These are phyloP conservation scores for Dolichallabes microphthalmus DNA, from an alignment of 2,113 vertebrate species.

Conservation along the genomic window DNA sequence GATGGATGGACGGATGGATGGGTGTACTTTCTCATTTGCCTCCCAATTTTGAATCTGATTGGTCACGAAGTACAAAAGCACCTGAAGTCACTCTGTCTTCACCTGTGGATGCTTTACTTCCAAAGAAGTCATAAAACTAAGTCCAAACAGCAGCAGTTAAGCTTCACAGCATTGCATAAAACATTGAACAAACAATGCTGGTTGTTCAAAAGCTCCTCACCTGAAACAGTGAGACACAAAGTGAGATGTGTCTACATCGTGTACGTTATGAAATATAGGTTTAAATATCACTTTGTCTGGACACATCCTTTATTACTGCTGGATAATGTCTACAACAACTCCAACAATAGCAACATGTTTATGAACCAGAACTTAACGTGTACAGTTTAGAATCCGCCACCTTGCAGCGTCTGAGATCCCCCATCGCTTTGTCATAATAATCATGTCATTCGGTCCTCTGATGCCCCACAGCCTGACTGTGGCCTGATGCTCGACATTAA, in stretches of 20 bases:
- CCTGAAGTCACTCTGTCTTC: not conserved
- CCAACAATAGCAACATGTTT: not conserved
- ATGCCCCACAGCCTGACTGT: conserved; percentile 16
- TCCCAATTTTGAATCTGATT: not conserved
- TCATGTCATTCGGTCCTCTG: conserved; percentile 1
- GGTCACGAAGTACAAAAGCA: not conserved
- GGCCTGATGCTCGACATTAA: conserved; percentile 31
- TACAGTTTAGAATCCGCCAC: not conserved
- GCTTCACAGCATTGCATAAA: not conserved
- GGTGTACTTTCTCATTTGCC: not conserved
- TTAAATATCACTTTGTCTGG: not conserved
- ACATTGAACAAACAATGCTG: not conserved
- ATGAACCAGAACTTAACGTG: not conserved
- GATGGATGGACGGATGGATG: too few species aligned
- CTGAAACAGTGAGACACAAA: not conserved
- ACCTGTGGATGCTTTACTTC: not conserved
- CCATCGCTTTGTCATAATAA: conserved; percentile 1
- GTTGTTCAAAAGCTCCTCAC: not conserved
- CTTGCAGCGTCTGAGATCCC: not conserved
- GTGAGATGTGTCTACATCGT: not conserved
- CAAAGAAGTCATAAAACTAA: not conserved
- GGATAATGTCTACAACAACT: not conserved
- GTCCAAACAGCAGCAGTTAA: not conserved
- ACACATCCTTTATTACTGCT: not conserved
- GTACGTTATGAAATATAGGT: not conserved